phyloP scores from a whole-genome alignment of 64 coral and sea anemone species.

The Montipora sp. region DNA sequence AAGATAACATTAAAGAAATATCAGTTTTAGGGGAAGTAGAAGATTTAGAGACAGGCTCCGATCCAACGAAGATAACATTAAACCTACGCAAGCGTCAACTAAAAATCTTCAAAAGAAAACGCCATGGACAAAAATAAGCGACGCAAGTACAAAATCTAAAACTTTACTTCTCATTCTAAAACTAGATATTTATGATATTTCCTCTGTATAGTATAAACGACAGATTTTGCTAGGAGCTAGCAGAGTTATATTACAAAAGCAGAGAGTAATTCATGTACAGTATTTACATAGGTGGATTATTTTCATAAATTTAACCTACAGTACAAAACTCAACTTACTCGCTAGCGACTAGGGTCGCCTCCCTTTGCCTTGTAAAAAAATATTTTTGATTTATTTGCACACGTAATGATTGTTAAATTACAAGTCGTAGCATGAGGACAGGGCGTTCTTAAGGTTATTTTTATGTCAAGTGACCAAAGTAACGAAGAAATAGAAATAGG shows the following conservation, averaged over 20 bases:
- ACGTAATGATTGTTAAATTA: not conserved
- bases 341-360: not conserved
- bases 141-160: conserved; percentile 41
- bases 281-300: conserved; percentile 27
- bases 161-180: conserved; percentile 60
- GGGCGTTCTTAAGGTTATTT: not conserved
- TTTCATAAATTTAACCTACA: conserved; percentile 25
- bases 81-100: not conserved
- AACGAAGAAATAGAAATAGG: not conserved
- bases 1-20: no score
- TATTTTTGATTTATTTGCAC: conserved; percentile 36
- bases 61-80: no score
- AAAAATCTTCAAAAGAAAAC: not conserved
- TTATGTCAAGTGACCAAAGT: not conserved
- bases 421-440: not conserved
- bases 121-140: not conserved
- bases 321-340: conserved; percentile 41
- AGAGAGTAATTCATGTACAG: conserved; percentile 6
- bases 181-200: conserved; percentile 59
- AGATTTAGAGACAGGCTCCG: no score
- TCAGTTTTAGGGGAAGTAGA: no score
- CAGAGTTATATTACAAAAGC: conserved; percentile 53
- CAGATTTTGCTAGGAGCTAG: conserved; percentile 7
- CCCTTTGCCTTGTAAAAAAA: conserved; percentile 43
- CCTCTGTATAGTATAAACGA: conserved; percentile 60